Base-by-base conservation (phyloP, 2,888 invertebrate genomes). In the Macrosiphum euphorbiae region DNA sequence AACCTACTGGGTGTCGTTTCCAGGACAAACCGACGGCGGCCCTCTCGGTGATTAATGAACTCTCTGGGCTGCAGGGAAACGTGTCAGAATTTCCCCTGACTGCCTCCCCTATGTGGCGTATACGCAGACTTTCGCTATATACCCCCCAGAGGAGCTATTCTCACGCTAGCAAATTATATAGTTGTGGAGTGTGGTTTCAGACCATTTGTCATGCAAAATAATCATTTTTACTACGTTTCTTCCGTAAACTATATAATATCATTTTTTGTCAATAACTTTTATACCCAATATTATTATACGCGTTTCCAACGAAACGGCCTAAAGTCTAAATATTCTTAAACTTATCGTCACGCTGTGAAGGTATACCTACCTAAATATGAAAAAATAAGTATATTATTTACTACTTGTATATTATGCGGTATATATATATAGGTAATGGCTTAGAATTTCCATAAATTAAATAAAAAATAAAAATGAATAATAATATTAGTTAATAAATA, bases 1-100 rank as follows among this genome's bases (percentile, higher is more conserved):
- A 94, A 94, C 90, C 90, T 94, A 94, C 94, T 89, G 94, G 90
- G 94, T 94, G 94, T 94, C 94, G 94, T 90, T 94, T 94, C 94
- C 90, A 90, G 94, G 41, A 90, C 90, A 67, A 90, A 94, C 86
- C 85, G 94, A 50, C 86, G 86, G 90, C 58, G 8, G 47, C 85
- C 58, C 85, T 85, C 85, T 41, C 20, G 28, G 90, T 94, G 94
- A 94, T 94, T 94, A 94, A 94, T 94, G 94, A 86, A 94, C 90
- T 88, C 91, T 35, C 88, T 0, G 84, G 35, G 47, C 47, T 47
- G 47, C 78, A 35, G 78, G 90, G 28, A 94, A 94, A 94, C 47
- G 93, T 61, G 90, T 90, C 94, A 86, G 86, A 67, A 90, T 90
- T 90, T 94, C 86, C 61, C 84, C 55, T 28, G 26, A 58, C 93